A percentile compares a stretch with the other conserved stretches of the same genome.
These are phyloP conservation scores for Argyresthia albistria DNA, from an alignment of 2,888 invertebrate species.

Conservation along the genomic window DNA sequence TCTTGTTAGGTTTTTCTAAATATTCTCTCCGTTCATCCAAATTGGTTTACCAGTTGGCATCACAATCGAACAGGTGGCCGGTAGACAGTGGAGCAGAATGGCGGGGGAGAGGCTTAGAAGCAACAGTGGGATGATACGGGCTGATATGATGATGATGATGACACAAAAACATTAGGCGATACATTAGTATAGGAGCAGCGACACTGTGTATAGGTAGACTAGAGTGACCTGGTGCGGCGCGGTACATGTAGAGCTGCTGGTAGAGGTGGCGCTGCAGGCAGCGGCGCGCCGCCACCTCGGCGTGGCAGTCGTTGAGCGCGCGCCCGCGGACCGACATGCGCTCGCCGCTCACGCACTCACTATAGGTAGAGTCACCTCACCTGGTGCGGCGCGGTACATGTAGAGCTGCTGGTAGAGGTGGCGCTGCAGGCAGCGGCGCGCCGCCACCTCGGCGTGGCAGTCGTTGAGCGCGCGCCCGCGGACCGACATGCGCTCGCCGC, in stretches of 20 bases:
- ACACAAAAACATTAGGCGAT: too few relatives aligned
- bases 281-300: constrained; percentile 90
- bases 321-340: constrained; percentile 90
- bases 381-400: constrained; percentile 67
- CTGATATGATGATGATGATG: too few relatives aligned
- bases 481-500: constrained; percentile 92
- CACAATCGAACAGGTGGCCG: too few relatives aligned
- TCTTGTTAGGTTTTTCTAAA: too few relatives aligned
- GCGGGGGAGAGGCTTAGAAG: too few relatives aligned
- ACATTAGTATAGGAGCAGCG: too few relatives aligned
- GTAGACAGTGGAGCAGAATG: too few relatives aligned
- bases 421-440: constrained; percentile 84
- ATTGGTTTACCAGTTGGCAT: too few relatives aligned
- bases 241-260: constrained; percentile 79
- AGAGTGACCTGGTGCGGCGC: constrained; percentile 54
- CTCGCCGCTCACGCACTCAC: constrained; percentile 95
- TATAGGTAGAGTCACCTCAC: constrained; percentile 25
- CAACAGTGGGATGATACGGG: too few relatives aligned
- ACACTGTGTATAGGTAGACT: background rate
- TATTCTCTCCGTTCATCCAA: too few relatives aligned
- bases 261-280: constrained; percentile 86
- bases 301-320: constrained; percentile 87
- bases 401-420: constrained; percentile 86
- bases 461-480: constrained; percentile 87
- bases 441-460: too few relatives aligned